phyloP scores from a whole-genome alignment of 2,888 invertebrate species.

The Fragum fragum region DNA sequence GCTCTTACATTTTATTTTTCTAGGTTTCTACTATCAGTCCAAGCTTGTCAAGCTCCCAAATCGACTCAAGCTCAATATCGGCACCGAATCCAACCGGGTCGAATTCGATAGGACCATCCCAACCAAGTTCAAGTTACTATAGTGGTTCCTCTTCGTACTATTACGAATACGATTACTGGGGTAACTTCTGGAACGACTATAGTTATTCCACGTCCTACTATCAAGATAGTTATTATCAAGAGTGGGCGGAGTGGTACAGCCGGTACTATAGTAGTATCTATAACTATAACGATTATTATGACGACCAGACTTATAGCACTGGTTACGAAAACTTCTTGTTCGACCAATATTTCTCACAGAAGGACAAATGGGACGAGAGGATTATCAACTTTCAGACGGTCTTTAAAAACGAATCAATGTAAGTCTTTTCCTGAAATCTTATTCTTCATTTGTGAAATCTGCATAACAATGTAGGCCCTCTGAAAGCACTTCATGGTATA shows the following conservation, averaged over 20 bases:
- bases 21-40: too few relatives aligned
- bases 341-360: constrained; percentile 43
- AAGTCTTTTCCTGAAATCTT: constrained; percentile 26
- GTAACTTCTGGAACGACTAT: constrained; percentile 20
- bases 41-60: too few relatives aligned
- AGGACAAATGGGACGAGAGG: constrained; percentile 55
- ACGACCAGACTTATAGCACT: neutral
- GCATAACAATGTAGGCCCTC: too few relatives aligned
- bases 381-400: constrained; percentile 47
- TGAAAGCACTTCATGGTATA: too few relatives aligned
- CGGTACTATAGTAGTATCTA: constrained; percentile 15
- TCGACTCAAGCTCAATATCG: too few relatives aligned
- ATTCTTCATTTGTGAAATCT: too few relatives aligned
- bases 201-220: neutral
- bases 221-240: constrained; percentile 2
- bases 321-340: constrained; percentile 18
- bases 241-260: constrained; percentile 23
- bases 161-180: constrained; percentile 46
- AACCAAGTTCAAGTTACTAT: neutral
- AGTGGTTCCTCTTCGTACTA: neutral
- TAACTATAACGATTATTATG: constrained; percentile 4
- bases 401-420: constrained; percentile 59
- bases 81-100: neutral
- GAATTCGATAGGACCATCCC: neutral
- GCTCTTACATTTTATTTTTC: too few relatives aligned